A percentile compares a stretch with the other conserved stretches of the same genome.
Evolutionary conservation across 2,113 vertebrate species (phyloP).

Genomic region (Sander lucioperca): DNA sequence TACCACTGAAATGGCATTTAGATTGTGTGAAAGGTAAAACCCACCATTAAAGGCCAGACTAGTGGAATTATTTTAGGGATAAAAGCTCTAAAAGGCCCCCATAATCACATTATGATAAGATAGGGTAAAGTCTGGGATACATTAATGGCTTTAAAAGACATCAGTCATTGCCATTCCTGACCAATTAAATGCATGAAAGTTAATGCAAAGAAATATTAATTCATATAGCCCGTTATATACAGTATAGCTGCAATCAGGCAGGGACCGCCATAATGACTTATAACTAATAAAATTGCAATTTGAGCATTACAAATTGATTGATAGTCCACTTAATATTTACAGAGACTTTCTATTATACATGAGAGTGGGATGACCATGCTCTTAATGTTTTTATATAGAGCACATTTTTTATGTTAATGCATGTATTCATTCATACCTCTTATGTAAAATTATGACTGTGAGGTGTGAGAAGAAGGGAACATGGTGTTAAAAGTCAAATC

Average conservation of each 20-base stretch:
- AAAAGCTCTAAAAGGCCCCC: neutral
- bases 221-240: neutral
- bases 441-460: neutral
- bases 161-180: neutral
- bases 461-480: neutral
- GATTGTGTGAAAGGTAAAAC: neutral
- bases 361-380: neutral
- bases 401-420: slow-evolving; percentile 1
- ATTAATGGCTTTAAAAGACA: neutral
- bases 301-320: neutral
- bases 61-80: neutral
- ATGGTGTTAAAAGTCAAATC: neutral
- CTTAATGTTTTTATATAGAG: neutral
- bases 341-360: neutral
- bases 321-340: slow-evolving; percentile 11
- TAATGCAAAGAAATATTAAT: neutral
- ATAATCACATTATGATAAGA: slow-evolving; percentile 12
- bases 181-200: neutral
- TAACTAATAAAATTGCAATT: neutral
- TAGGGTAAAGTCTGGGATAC: neutral
- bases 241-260: neutral
- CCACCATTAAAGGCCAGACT: slow-evolving; percentile 1
- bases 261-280: neutral
- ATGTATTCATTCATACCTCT: neutral
- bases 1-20: neutral